Base-by-base conservation (phyloP, 2,797 vertebrate species). In the Huso huso region DNA sequence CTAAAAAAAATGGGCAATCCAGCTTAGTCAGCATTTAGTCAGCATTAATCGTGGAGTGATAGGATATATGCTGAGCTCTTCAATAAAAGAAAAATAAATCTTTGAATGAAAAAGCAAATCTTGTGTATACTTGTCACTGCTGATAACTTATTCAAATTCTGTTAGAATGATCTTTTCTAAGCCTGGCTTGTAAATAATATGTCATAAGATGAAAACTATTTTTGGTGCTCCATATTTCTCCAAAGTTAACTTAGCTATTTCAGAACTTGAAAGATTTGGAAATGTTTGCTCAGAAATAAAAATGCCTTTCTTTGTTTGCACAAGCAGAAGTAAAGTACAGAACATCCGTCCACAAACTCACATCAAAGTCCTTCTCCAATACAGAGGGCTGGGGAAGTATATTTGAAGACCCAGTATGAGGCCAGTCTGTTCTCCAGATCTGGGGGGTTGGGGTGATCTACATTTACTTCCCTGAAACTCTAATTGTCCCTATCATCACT, bases 391-490 rank as follows among this genome's bases (percentile, higher is more conserved):
- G 78, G 78, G 77, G 81, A 88, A 86, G 86, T 88, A 78, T 92
- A 89, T 95, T 94, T 94, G 81, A 87, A 88, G 79, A 89, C 89
- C 63, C 90, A 85, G 90, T 90, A 73, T 88, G 91, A 89, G 76
- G 82, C 78, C 87, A 37, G 81, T 86, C 84, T 87, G 82, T 78
- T 68, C 68, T 67, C 64, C 71, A 77, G 81, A 80, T 78, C 10
- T 69, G 58, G 67, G 51, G 50, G 60, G 6, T 12, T 68, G 67
- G 68, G 67, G 78, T 70, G 70, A 72, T 70, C 63, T 8, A 69
- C 68, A 62, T 76, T 85, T 76, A 74, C 70, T 73, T 58, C 55
- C 66, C 51, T 18, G 4, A 72, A 80, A 75, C 78, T 71, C 74
- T 74, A 75, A 82, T 80, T 83, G 72, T 74, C 78, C 76, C 74